Base-by-base conservation (phyloP, 2,888 invertebrate genomes). In the Latrodectus elegans region DNA sequence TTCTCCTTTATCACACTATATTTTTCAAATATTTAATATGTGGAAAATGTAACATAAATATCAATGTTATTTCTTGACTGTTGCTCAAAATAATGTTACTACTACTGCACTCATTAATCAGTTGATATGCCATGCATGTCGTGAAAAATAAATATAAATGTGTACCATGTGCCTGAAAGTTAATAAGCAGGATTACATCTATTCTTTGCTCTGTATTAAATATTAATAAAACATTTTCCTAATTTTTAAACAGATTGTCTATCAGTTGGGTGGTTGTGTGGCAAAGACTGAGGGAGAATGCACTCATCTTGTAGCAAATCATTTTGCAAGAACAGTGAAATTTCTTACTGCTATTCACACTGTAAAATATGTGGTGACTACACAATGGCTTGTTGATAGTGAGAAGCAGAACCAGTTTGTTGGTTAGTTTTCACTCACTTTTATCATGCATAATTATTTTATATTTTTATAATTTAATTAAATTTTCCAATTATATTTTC, bases 341-440 rank as follows among this genome's bases (percentile, higher is more conserved):
- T 94, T 99, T 55, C 94, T 99, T 88, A 95, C 96, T 91, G 96
- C 96, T 90, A 94, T 99, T 72, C 95, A 96, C 89, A 94, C 95
- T 26, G 96, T 96, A 89, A 95, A 95, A 90, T 95, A 95, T 91
- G 94, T 99, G 22, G 94, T 99, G 3, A 94, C 95, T 53, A 94
- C 96, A 8, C 95, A 95, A 71, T 99, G 99, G 99, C 92, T 99
- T 53, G 93, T 94, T 64, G 97, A 97, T 90, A 96, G 97, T 91
- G 95, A 95, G 87, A 93, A 94, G n/a, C 94, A 95, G 53, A 95
- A 95, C 90, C 95, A 95, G 88, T 97, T 98, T 93, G 93, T 97
- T 3, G 93, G 94, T 94, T 91, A 91, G 92, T 90, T 8, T 49
- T 64, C 8, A 75, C 55, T 15, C 15, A 64, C 26, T n/a, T 68